phyloP scores from a whole-genome alignment of 2,113 vertebrate genomes.

The Phocoena phocoena region DNA sequence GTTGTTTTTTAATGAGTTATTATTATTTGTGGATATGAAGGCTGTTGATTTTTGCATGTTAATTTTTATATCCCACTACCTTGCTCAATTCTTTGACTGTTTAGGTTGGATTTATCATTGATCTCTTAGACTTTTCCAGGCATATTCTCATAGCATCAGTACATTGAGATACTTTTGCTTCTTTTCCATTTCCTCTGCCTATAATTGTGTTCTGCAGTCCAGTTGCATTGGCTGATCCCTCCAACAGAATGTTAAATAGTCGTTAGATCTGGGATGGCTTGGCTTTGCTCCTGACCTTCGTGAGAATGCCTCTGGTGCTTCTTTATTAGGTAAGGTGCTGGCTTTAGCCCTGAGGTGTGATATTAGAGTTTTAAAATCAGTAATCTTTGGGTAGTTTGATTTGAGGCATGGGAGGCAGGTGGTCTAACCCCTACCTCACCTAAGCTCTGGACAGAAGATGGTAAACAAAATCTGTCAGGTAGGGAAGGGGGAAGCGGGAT shows the following conservation, averaged over 20 bases:
- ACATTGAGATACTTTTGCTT: not conserved
- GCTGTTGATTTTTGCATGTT: not conserved
- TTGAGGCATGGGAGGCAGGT: not conserved
- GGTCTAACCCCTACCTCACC: not conserved
- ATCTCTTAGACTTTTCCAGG: not conserved
- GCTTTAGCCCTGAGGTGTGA: not conserved
- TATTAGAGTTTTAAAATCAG: conserved; percentile 17
- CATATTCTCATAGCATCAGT: not conserved
- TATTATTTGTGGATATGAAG: not conserved
- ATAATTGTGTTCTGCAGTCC: not conserved
- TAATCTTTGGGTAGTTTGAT: conserved; percentile 6
- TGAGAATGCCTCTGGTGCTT: not conserved
- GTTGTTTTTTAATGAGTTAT: not conserved
- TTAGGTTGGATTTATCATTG: not conserved
- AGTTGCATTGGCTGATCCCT: not conserved
- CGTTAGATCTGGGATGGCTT: not conserved
- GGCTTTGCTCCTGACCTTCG: not conserved
- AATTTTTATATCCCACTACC: not conserved
- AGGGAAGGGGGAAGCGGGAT: not conserved
- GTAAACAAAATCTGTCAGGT: not conserved
- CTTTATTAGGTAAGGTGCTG: not conserved
- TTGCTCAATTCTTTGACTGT: not conserved
- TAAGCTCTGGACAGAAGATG: not conserved
- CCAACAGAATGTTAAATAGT: not conserved
- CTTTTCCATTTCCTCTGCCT: not conserved